Evolutionary conservation across 2,113 vertebrate species (phyloP), one percentile per base, ranked within the genome.

Genomic region (Heptranchias perlo): DNA sequence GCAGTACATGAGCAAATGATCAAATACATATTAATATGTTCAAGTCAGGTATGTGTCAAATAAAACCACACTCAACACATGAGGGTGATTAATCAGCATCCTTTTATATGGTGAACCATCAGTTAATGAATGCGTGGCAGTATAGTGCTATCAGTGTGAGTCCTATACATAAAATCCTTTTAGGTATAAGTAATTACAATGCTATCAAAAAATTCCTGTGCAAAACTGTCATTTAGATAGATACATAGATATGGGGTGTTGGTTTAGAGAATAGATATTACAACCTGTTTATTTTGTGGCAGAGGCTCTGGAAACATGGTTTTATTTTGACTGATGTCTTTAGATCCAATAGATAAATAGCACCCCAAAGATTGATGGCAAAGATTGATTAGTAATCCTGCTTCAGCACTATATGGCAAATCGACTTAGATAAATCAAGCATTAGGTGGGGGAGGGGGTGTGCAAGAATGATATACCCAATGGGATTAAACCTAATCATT

Each of bases 321-420:
- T 97, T 97, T 96, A 94, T 97, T 96, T 62, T 97, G 96, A 96
- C 94, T 97, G 97, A 97, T 97, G 97, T 95, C 97, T 97, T 97
- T 97, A 97, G 96, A 96, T 96, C 96, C 3, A 65, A 91, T 96
- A 87, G 97, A 97, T 96, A 97, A 97, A 97, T 97, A 97, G 96
- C 87, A 52, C 52, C 87, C 25, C 62, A 97, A 96, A 97, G 96
- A 96, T 87, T 96, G 96, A 96, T 97, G 97, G 97, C 96, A 97
- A 96, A 96, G 96, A 97, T 96, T 97, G 97, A 97, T 97, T 96
- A 97, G 96, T 94, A 96, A n/a, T 96, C 96, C 96, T 96, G 25
- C 69, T 97, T 96, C 86, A 35, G 96, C 97, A 96, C 23, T 47
- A 96, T 96, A 96, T 96, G 64, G 6, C 96, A 97, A 97, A 96